Evolutionary conservation across 2,113 vertebrate genomes (phyloP), one percentile per base, ranked within the genome.

Genomic region (Trochalopteron elliotii): DNA sequence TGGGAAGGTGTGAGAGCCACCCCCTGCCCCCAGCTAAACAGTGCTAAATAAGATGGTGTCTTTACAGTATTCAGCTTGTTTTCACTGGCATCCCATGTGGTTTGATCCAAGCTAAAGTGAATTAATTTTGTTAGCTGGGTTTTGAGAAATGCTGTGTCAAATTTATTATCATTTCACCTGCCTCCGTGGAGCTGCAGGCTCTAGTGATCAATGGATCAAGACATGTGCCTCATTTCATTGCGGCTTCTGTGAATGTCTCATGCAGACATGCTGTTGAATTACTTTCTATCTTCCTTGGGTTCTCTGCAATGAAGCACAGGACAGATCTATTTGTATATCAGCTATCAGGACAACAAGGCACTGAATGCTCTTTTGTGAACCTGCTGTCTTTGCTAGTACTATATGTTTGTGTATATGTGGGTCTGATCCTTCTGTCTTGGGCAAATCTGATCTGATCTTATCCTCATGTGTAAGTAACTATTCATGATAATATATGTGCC

Each of bases 161-260:
- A 94, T 94, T 83, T 94, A 69, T 94, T 91, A 63, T 86, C 37
- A 33, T 90, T 95, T 93, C 76, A 92, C 82, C 69, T 97, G 76
- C 57, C 28, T 95, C 55, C 0, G 0, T 93, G 57, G 67, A 93
- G 35, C 77, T 84, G 57, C 42, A 77, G 65, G 49, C 61, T 19
- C 71, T 81, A 10, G 68, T 81, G 87, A 92, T 94, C 90, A 93
- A 12, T 91, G 89, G 72, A 69, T 95, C 5, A 16, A 97, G 80
- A 94, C 64, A 60, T 3, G 7, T 69, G 42, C 52, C 67, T 93
- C 37, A 84, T 96, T 96, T 96, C 63, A 61, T 81, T 93, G 94
- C 8, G 1, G 77, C 49, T 78, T 92, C 81, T 88, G 52, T 72
- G 35, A 91, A 88, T 69, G 64, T 82, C 44, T 87, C 22, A 40